These are phyloP conservation scores for Chiroxiphia lanceolata DNA, from an alignment of 2,797 vertebrate genomes.

Conservation along the genomic window DNA sequence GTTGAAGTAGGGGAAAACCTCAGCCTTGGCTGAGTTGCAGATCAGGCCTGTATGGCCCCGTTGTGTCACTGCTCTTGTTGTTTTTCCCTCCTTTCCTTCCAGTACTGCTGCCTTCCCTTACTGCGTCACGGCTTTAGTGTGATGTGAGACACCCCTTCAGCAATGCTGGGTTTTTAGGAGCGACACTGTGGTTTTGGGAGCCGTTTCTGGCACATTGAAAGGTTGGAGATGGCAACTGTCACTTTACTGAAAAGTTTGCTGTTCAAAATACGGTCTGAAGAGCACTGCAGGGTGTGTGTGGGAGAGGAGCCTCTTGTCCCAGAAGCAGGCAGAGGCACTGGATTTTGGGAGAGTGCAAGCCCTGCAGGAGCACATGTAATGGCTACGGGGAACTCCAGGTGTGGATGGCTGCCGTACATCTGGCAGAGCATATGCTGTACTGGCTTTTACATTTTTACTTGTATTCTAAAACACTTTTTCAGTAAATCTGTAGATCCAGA, in stretches of 20 bases:
- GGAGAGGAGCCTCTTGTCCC: neutral
- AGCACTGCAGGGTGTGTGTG: neutral
- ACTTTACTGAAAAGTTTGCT: neutral
- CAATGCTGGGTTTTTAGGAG: accelerated
- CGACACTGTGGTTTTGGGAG: neutral
- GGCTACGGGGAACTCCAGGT: neutral
- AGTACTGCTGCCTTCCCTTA: neutral
- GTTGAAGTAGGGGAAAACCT: neutral
- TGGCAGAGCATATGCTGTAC: neutral
- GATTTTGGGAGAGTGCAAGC: neutral
- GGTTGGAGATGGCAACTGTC: neutral
- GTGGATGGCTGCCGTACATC: neutral
- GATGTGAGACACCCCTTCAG: neutral
- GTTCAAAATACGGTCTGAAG: neutral
- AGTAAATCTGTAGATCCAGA: neutral
- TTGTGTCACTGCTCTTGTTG: neutral
- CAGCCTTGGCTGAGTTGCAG: neutral
- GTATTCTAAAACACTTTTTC: neutral
- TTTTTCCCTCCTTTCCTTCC: neutral
- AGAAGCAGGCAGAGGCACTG: neutral
- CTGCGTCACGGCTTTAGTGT: neutral
- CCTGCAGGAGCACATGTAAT: neutral
- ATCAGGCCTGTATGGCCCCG: neutral
- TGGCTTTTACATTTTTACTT: neutral
- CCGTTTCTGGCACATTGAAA: neutral